Evolutionary conservation across 1,140 invertebrate genomes (phyloP).

Genomic region (Luehdorfia chinensis): DNA sequence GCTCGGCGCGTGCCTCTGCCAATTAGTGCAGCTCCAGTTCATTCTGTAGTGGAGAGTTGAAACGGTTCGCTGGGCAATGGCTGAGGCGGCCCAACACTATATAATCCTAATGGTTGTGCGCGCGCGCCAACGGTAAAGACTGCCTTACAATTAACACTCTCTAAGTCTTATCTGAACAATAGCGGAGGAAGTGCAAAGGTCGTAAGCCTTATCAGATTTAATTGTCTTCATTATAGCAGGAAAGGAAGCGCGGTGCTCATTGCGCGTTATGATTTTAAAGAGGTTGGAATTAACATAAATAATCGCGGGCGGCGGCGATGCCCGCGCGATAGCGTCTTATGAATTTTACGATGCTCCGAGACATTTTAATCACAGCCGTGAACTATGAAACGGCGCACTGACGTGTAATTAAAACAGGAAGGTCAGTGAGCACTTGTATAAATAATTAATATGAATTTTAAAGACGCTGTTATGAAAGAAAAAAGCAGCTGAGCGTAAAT

Average conservation of each 20-base stretch:
- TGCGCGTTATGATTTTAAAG: constrained; percentile 66
- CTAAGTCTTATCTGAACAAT: constrained; percentile 43
- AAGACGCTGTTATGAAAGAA: constrained; percentile 66
- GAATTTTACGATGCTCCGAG: constrained; percentile 52
- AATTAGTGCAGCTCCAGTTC: constrained; percentile 75
- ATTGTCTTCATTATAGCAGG: constrained; percentile 58
- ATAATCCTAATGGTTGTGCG: constrained; percentile 49
- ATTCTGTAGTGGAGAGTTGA: constrained; percentile 61
- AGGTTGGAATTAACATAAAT: constrained; percentile 58
- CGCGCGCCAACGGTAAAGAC: constrained; percentile 35
- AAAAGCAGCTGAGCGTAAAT: constrained; percentile 65
- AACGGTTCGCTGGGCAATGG: constrained; percentile 56
- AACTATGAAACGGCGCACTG: constrained; percentile 65
- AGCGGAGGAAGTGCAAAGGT: constrained; percentile 69
- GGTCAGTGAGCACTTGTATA: constrained; percentile 69
- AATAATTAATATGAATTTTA: constrained; percentile 72
- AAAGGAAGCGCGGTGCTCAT: constrained; percentile 58
- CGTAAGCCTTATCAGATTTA: constrained; percentile 64
- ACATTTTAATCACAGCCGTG: constrained; percentile 73
- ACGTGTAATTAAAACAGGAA: constrained; percentile 66
- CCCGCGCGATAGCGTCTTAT: constrained; percentile 42
- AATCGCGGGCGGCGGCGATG: constrained; percentile 28
- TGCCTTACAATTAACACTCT: constrained; percentile 55
- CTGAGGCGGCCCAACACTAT: constrained; percentile 24
- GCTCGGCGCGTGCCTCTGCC: constrained; percentile 68